Conservation (phyloP, 2,797 vertebrate species). For the Paedocypris micromegethes region DNA sequence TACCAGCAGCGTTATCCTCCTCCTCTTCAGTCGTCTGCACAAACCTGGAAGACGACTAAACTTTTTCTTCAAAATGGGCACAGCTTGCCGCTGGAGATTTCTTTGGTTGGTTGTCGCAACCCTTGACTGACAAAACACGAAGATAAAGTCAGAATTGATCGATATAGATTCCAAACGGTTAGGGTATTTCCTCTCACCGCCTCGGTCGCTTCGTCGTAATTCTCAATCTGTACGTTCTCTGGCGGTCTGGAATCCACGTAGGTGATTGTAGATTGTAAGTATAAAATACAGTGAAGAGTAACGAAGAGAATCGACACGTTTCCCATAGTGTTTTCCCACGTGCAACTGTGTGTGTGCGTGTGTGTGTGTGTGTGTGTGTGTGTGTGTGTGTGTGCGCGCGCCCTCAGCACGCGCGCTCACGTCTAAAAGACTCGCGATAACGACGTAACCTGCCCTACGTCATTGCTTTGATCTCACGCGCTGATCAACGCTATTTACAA, state of each 20-base stretch:
- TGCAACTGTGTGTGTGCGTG: background rate
- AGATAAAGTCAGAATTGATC: background rate
- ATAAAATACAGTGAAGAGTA: conserved; percentile 16
- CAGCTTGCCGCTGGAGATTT: conserved; percentile 1
- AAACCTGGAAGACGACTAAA: conserved; percentile 60
- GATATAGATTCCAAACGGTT: background rate
- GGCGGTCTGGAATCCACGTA: conserved; percentile 37
- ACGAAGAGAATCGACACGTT: conserved; percentile 6
- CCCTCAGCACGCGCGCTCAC: no score
- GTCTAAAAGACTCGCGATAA: no score
- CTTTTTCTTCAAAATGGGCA: conserved; percentile 27
- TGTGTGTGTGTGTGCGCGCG: no score
- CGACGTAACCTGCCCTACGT: conserved; percentile 1
- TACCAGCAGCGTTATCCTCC: conserved; percentile 66
- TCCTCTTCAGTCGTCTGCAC: conserved; percentile 62
- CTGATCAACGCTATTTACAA: background rate
- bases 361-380: background rate
- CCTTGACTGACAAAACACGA: conserved; percentile 19
- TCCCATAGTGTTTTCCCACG: conserved; percentile 14
- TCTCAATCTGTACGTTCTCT: conserved; percentile 4
- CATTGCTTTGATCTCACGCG: background rate
- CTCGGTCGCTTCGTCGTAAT: background rate
- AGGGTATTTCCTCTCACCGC: background rate
- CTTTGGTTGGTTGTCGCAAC: background rate
- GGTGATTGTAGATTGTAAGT: conserved; percentile 1